Evolutionary conservation across 2,797 vertebrate species (phyloP).

Genomic region (Alcedo atthis): DNA sequence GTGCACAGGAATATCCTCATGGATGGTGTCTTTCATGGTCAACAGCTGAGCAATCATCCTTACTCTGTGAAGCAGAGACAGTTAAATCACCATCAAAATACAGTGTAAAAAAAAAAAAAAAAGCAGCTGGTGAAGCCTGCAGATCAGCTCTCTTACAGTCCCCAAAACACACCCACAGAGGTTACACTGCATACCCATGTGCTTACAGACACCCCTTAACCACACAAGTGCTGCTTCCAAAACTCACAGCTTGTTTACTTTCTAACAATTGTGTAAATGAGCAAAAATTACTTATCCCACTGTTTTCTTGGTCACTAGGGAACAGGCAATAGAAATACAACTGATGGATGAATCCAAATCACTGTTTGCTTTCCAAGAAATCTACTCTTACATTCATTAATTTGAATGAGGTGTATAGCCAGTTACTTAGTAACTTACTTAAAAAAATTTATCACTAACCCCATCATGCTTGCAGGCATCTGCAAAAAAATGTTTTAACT

Average conservation of each 20-base stretch:
- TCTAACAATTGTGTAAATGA: neutral
- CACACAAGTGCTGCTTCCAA: neutral
- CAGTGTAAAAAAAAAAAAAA: neutral
- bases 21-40: rapidly evolving
- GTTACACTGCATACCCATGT: neutral
- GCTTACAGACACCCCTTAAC: neutral
- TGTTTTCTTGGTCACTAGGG: neutral
- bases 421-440: conserved; percentile 19
- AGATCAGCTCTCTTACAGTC: neutral
- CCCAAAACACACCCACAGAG: neutral
- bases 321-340: neutral
- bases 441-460: conserved; percentile 10
- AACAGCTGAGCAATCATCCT: conserved; percentile 19
- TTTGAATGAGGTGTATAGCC: neutral
- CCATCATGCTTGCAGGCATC: neutral
- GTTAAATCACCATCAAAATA: neutral
- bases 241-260: neutral
- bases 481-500: neutral
- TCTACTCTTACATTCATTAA: neutral
- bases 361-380: neutral
- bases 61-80: conserved; percentile 15
- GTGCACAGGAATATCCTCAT: neutral
- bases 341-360: neutral
- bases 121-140: neutral
- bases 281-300: neutral